Percentiles rank a stretch among this genome's conserved stretches.
Conservation (phyloP, 2,888 invertebrate species). For the Lucinisca nassula region DNA sequence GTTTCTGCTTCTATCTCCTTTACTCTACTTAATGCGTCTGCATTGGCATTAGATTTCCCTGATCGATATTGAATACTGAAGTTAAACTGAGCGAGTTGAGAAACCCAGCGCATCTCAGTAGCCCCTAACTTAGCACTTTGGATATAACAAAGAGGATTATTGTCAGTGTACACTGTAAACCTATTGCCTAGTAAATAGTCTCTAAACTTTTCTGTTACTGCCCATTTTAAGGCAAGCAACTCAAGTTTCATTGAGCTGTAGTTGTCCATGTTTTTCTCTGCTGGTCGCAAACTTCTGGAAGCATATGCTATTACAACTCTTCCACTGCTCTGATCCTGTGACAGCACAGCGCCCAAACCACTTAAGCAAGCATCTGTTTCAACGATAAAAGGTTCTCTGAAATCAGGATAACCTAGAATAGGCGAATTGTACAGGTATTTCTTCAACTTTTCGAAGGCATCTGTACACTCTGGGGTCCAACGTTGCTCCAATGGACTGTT, state of each 20-base stretch:
- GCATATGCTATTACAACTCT: constrained; percentile 48
- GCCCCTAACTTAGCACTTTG: constrained; percentile 55
- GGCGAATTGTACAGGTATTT: constrained; percentile 17
- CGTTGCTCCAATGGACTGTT: no score
- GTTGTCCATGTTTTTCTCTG: background rate
- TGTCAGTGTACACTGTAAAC: constrained; percentile 4
- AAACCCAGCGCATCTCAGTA: constrained; percentile 59
- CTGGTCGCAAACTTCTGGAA: constrained; percentile 37
- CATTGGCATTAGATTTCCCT: constrained; percentile 31
- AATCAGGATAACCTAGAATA: constrained; percentile 45
- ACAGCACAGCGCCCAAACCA: constrained; percentile 43
- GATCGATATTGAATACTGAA: constrained; percentile 48
- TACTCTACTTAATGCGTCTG: constrained; percentile 23
- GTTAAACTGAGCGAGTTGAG: constrained; percentile 58
- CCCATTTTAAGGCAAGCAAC: background rate
- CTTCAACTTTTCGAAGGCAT: constrained; percentile 41
- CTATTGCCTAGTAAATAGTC: background rate
- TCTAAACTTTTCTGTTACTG: background rate
- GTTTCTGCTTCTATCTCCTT: no score
- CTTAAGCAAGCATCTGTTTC: constrained; percentile 37
- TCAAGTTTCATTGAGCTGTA: background rate
- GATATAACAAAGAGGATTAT: constrained; percentile 66
- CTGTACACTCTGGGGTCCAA: constrained; percentile 45
- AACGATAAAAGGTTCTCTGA: constrained; percentile 20
- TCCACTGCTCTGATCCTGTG: constrained; percentile 22